phyloP scores from a whole-genome alignment of 2,888 invertebrate genomes.

The Xanthorhoe designata region DNA sequence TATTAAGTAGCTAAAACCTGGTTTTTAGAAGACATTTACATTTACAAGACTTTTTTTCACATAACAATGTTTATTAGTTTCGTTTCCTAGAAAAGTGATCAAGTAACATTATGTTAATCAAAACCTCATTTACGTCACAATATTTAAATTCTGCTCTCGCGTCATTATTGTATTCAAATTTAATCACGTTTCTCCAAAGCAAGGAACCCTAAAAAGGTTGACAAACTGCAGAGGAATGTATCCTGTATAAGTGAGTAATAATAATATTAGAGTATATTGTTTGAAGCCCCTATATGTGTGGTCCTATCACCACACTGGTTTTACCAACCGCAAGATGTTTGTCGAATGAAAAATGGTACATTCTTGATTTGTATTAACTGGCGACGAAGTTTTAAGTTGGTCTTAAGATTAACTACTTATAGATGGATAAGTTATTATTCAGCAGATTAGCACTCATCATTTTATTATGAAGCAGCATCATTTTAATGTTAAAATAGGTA shows the following conservation, averaged over 20 bases:
- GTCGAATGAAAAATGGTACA: neutral
- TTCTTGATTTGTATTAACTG: neutral
- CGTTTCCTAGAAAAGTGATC: neutral
- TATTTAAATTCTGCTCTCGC: conserved; percentile 17
- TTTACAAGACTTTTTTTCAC: no score
- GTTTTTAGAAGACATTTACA: no score
- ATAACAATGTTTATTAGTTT: no score
- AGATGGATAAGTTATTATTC: no score
- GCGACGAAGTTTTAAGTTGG: neutral
- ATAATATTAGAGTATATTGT: conserved; percentile 1
- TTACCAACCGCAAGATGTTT: neutral
- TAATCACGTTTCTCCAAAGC: conserved; percentile 13
- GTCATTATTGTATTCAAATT: conserved; percentile 31
- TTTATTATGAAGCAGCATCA: no score
- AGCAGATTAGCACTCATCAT: no score
- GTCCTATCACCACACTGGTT: neutral
- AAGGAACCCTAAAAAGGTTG: conserved; percentile 28
- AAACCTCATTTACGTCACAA: conserved; percentile 13
- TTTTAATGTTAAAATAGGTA: no score
- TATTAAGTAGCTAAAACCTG: no score
- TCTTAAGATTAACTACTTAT: no score
- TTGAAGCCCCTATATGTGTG: neutral
- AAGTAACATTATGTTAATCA: no score
- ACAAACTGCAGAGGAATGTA: conserved; percentile 19
- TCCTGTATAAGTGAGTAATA: neutral